phyloP scores from a whole-genome alignment of 2,888 invertebrate genomes.

The Oscheius sp. region DNA sequence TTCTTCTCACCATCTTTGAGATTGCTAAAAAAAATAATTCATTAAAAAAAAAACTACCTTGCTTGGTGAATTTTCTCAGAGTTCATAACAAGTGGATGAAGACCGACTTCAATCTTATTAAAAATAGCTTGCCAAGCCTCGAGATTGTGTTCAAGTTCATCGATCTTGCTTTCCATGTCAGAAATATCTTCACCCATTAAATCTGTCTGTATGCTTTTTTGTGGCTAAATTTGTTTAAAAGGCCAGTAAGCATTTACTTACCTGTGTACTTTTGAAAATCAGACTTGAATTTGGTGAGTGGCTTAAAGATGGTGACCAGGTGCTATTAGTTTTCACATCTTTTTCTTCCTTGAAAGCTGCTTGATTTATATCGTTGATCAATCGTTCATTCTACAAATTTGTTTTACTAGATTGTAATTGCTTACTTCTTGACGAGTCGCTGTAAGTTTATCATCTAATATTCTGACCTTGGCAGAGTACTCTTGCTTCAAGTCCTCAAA shows the following conservation, averaged over 20 bases:
- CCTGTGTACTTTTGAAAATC: neutral
- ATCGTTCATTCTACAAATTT: no score
- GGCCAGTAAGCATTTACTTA: neutral
- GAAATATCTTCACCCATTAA: neutral
- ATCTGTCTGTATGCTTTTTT: neutral
- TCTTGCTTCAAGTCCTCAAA: neutral
- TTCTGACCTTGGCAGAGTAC: neutral
- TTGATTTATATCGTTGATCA: neutral
- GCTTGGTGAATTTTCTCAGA: neutral
- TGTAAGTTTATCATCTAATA: neutral
- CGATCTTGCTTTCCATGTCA: neutral
- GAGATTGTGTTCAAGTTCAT: neutral
- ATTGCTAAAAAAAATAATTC: neutral
- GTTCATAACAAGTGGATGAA: neutral
- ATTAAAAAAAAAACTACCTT: neutral
- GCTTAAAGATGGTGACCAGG: neutral
- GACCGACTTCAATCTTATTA: neutral
- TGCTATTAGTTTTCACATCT: neutral
- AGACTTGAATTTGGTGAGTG: neutral
- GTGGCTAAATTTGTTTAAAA: neutral
- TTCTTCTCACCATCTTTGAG: neutral
- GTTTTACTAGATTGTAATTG: no score
- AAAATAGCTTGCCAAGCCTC: neutral
- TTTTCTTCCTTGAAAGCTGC: neutral
- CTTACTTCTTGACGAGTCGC: slow-evolving; percentile 6